A percentile compares a stretch with the other conserved stretches of the same genome.
phyloP scores from a whole-genome alignment of 2,888 invertebrate species.

The Spialia ferax region DNA sequence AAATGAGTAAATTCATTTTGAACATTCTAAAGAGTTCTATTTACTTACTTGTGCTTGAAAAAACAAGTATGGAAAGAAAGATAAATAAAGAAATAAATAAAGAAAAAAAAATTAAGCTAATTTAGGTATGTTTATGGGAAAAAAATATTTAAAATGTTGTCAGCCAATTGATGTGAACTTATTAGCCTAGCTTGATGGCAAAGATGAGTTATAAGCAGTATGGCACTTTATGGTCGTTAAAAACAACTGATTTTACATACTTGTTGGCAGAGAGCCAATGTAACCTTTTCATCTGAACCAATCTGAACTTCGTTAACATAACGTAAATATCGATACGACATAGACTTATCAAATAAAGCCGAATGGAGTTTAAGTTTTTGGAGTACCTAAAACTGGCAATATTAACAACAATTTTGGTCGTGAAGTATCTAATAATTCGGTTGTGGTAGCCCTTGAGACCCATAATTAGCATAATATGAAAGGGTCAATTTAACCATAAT shows the following conservation, averaged over 20 bases:
- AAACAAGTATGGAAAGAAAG: neutral
- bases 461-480: too few species aligned
- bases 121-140: too few species aligned
- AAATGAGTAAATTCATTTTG: neutral
- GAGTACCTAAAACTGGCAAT: too few species aligned
- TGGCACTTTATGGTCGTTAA: neutral
- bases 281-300: neutral
- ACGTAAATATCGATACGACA: neutral
- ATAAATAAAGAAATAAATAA: neutral
- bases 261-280: neutral
- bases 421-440: too few species aligned
- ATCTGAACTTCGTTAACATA: neutral
- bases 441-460: too few species aligned
- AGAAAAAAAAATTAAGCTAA: too few species aligned
- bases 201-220: neutral
- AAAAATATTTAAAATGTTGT: too few species aligned
- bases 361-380: neutral
- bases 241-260: slow-evolving; percentile 10
- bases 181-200: neutral
- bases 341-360: neutral
- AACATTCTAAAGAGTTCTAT: neutral
- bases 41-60: neutral
- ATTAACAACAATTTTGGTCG: too few species aligned
- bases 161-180: too few species aligned
- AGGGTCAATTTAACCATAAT: too few species aligned